Conservation (phyloP, 2,797 vertebrate genomes). For the Acanthurus leucopareius region DNA sequence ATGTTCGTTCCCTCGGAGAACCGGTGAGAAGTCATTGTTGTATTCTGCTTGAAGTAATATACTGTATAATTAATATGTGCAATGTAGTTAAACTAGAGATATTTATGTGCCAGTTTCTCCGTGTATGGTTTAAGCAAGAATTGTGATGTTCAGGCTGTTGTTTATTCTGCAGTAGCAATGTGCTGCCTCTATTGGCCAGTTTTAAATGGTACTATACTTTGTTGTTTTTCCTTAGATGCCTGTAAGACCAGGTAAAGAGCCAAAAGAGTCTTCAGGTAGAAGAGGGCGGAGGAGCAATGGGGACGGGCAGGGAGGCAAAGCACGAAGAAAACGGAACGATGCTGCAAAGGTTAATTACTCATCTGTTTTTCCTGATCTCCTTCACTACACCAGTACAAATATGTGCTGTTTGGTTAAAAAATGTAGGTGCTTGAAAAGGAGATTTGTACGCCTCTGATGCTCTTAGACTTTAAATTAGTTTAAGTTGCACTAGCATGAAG, state of each 20-base stretch:
- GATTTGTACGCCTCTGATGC: neutral
- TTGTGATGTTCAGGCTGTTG: neutral
- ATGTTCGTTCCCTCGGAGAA: slow-evolving; percentile 80
- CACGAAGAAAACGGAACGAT: slow-evolving; percentile 93
- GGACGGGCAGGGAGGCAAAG: slow-evolving; percentile 95
- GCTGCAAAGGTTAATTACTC: slow-evolving; percentile 87
- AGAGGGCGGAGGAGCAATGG: slow-evolving; percentile 93
- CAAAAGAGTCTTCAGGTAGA: slow-evolving; percentile 90
- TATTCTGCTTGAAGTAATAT: neutral
- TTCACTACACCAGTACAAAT: slow-evolving; percentile 10
- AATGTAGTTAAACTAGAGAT: neutral
- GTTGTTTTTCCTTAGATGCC: slow-evolving; percentile 78
- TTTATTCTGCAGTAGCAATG: neutral
- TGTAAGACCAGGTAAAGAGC: slow-evolving; percentile 88
- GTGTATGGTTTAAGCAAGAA: no score
- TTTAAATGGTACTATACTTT: neutral
- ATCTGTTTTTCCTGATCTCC: neutral
- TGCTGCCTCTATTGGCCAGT: neutral
- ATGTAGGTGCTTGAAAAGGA: neutral
- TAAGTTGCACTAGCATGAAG: neutral
- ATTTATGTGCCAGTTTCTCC: neutral
- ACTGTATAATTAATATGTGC: neutral
- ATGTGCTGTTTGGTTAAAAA: neutral
- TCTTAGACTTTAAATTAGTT: neutral
- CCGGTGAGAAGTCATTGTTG: slow-evolving; percentile 62